phyloP scores from a whole-genome alignment of 2,797 vertebrate genomes.

The Psittacula derbiana region DNA sequence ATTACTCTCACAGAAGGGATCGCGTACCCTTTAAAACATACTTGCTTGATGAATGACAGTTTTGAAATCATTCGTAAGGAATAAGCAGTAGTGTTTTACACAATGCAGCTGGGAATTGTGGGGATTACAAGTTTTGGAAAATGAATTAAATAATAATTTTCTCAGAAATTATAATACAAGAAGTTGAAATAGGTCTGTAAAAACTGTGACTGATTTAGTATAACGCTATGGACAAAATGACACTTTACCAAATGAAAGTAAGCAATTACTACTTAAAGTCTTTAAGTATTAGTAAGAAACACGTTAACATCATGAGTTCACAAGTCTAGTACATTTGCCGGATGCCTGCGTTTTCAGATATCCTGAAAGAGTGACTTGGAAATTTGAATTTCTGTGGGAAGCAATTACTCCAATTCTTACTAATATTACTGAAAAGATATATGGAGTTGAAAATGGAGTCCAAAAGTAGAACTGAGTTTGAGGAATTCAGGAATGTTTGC shows the following conservation, averaged over 20 bases:
- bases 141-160: neutral
- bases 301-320: neutral
- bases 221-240: neutral
- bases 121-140: neutral
- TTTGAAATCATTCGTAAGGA: neutral
- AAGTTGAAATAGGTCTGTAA: neutral
- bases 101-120: neutral
- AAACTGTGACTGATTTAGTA: neutral
- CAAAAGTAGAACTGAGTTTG: neutral
- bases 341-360: neutral
- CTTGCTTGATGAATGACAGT: neutral
- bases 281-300: neutral
- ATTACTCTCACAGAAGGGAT: neutral
- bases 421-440: neutral
- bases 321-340: neutral
- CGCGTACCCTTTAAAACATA: neutral
- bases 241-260: neutral
- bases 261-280: neutral
- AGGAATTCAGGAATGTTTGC: neutral
- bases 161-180: neutral
- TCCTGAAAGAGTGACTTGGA: neutral
- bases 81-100: neutral
- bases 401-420: neutral
- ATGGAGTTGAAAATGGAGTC: neutral
- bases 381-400: neutral